A percentile compares a stretch with the other conserved stretches of the same genome.
These are phyloP conservation scores for Eidolon helvum DNA, from an alignment of 2,113 vertebrate species.

Conservation along the genomic window DNA sequence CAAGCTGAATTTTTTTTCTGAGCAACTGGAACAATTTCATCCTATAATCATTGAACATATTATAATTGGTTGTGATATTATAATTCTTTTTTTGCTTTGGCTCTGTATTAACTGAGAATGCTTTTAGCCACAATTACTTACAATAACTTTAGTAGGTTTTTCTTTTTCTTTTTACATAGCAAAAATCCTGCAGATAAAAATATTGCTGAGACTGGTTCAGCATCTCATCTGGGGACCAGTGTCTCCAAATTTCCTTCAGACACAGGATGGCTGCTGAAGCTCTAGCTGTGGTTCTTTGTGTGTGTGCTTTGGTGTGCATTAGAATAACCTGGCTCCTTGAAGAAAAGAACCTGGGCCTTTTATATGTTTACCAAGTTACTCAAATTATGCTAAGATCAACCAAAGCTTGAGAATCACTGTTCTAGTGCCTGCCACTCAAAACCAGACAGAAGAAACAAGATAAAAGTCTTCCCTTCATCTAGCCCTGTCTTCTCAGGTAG, in stretches of 20 bases:
- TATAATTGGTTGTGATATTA: constrained; percentile 8
- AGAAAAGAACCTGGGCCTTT: neutral
- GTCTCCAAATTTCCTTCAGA: neutral
- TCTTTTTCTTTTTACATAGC: neutral
- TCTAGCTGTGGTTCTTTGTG: neutral
- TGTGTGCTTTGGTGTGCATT: neutral
- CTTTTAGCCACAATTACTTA: constrained; percentile 37
- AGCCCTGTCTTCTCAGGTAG: neutral
- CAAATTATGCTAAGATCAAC: neutral
- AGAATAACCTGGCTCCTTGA: neutral
- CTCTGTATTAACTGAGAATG: neutral
- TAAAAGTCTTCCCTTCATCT: neutral
- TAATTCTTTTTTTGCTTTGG: constrained; percentile 16
- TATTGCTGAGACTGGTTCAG: neutral
- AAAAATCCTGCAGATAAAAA: neutral
- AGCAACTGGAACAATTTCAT: constrained; percentile 38
- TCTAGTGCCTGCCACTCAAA: neutral
- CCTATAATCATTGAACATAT: neutral
- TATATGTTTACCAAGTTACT: neutral
- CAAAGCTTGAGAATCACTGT: neutral
- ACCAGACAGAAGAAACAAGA: neutral
- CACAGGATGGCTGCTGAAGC: neutral
- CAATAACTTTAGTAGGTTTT: neutral
- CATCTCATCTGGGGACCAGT: neutral
- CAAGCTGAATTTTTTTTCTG: constrained; percentile 7